Percentiles rank a stretch among this genome's conserved stretches.
phyloP scores from a whole-genome alignment of 2,113 vertebrate genomes.

The Accipiter virgatus region DNA sequence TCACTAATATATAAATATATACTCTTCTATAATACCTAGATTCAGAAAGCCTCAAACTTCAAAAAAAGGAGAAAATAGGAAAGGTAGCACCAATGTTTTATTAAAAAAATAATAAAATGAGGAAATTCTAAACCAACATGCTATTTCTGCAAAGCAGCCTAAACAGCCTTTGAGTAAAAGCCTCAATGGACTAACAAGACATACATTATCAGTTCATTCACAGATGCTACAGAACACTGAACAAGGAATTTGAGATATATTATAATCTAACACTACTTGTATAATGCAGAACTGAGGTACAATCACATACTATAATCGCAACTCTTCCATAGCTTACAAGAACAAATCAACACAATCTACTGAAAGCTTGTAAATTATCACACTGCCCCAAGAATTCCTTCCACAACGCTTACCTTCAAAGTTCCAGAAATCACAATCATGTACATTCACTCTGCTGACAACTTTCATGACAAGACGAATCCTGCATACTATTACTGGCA shows the following conservation, averaged over 20 bases:
- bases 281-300: not conserved
- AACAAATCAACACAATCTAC: not conserved
- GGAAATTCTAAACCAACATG: not conserved
- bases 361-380: not conserved
- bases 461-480: not conserved
- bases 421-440: not conserved
- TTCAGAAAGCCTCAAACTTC: not conserved
- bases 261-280: not conserved
- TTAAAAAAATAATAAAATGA: not conserved
- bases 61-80: not conserved
- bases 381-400: not conserved
- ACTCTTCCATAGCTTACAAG: not conserved
- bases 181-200: not conserved
- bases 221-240: not conserved
- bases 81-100: rapidly evolving
- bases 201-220: not conserved
- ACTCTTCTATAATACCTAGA: not conserved
- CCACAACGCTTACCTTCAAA: not conserved
- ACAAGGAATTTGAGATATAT: not conserved
- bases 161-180: not conserved
- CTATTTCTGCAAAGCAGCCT: not conserved
- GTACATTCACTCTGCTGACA: not conserved
- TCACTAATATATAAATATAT: not conserved
- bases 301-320: not conserved
- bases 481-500: not conserved